Percentiles rank a stretch among this genome's conserved stretches.
These are phyloP conservation scores for Zhuqinia jingwanae DNA, from an alignment of 2,888 invertebrate genomes.

Conservation along the genomic window DNA sequence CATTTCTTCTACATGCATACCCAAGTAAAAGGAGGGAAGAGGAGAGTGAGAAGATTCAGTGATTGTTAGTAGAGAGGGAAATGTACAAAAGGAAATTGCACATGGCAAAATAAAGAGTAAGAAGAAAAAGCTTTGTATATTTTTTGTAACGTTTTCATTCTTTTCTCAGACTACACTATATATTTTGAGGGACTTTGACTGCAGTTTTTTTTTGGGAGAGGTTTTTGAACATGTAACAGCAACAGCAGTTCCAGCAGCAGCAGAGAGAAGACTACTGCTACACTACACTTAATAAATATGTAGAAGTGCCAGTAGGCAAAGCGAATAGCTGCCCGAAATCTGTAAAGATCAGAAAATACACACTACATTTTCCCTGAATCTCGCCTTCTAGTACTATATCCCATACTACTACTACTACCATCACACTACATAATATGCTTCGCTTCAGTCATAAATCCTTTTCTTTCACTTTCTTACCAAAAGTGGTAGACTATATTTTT, in stretches of 20 bases:
- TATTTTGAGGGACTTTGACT: not conserved
- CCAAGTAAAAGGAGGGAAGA: too few species aligned
- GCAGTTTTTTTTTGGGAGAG: not conserved
- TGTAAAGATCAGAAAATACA: conserved; percentile 37
- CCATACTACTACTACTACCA: not conserved
- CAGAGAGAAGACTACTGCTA: too few species aligned
- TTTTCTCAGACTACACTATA: not conserved
- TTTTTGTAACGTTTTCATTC: not conserved
- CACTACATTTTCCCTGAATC: conserved; percentile 11
- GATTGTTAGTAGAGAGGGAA: conserved; percentile 12
- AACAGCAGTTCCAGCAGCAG: too few species aligned
- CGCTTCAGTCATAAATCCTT: conserved; percentile 47
- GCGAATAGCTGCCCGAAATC: not conserved
- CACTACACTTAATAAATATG: conserved; percentile 14
- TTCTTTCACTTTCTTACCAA: conserved; percentile 25
- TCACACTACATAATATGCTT: conserved; percentile 35
- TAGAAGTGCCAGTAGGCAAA: not conserved
- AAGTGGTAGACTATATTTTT: not conserved
- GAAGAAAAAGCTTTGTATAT: too few species aligned
- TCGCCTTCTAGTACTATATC: conserved; percentile 16
- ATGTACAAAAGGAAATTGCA: too few species aligned
- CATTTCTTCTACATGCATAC: conserved; percentile 21
- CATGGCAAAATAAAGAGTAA: too few species aligned
- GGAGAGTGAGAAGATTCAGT: conserved; percentile 11
- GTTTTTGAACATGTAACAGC: not conserved